Evolutionary conservation across 2,797 vertebrate genomes (phyloP).

Genomic region (Babyrousa celebensis): DNA sequence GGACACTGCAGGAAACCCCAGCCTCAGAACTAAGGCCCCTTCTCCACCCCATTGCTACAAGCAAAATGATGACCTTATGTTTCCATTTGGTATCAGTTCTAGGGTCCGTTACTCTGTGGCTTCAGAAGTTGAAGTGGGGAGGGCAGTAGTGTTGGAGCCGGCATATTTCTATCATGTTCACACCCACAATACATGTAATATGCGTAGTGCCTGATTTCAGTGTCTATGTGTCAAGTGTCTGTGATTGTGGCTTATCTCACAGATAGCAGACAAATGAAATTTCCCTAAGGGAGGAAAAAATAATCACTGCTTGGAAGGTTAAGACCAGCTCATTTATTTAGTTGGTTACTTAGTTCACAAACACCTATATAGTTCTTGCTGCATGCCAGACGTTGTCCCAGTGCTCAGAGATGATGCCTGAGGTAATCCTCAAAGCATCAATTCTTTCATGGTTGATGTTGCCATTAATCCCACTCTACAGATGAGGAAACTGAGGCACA

Average conservation of each 20-base stretch:
- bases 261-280: background rate
- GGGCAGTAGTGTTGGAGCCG: rapidly evolving
- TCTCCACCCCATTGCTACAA: background rate
- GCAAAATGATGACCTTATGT: background rate
- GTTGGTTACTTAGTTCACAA: background rate
- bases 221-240: background rate
- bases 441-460: background rate
- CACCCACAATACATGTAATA: background rate
- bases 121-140: background rate
- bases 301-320: background rate
- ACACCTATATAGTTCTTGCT: background rate
- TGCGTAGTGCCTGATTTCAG: background rate
- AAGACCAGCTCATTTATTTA: background rate
- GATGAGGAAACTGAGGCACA: background rate
- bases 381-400: too few relatives aligned
- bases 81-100: background rate
- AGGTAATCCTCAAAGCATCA: background rate
- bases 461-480: background rate
- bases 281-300: background rate
- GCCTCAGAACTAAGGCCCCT: background rate
- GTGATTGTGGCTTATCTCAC: background rate
- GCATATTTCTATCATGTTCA: background rate
- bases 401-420: background rate
- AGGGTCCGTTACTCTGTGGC: background rate
- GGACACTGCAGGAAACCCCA: background rate